phyloP scores from a whole-genome alignment of 2,888 invertebrate species.

The Troglohyphantes excavatus region DNA sequence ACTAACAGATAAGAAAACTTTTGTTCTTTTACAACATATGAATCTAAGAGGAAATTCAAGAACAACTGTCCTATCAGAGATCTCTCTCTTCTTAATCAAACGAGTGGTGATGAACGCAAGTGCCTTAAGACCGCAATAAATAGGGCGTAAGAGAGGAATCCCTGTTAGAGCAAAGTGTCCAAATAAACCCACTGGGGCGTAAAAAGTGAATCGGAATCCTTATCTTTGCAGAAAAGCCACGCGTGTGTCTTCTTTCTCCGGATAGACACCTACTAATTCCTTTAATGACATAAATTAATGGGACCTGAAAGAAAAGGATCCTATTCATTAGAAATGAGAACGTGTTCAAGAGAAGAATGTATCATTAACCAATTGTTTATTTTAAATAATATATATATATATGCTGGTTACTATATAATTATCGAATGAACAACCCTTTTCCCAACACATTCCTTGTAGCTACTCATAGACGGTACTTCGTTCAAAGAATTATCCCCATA shows the following conservation, averaged over 20 bases:
- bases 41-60: too few species aligned
- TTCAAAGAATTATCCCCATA: too few species aligned
- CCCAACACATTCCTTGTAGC: too few species aligned
- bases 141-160: background rate
- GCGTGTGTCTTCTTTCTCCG: slow-evolving; percentile 46
- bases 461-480: too few species aligned
- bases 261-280: slow-evolving; percentile 64
- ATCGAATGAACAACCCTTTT: too few species aligned
- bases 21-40: too few species aligned
- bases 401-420: too few species aligned
- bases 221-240: background rate
- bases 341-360: too few species aligned
- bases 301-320: slow-evolving; percentile 53
- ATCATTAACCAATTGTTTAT: too few species aligned
- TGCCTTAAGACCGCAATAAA: background rate
- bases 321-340: too few species aligned
- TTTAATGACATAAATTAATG: slow-evolving; percentile 71
- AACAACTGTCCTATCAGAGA: background rate
- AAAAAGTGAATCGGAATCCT: slow-evolving; percentile 35
- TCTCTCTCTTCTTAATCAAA: background rate
- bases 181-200: slow-evolving; percentile 35
- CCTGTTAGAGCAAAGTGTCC: slow-evolving; percentile 3
- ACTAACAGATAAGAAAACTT: too few species aligned
- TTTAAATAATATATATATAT: too few species aligned
- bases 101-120: background rate